Base-by-base conservation (phyloP, 2,797 vertebrate species). In the Graptemys geographica region DNA sequence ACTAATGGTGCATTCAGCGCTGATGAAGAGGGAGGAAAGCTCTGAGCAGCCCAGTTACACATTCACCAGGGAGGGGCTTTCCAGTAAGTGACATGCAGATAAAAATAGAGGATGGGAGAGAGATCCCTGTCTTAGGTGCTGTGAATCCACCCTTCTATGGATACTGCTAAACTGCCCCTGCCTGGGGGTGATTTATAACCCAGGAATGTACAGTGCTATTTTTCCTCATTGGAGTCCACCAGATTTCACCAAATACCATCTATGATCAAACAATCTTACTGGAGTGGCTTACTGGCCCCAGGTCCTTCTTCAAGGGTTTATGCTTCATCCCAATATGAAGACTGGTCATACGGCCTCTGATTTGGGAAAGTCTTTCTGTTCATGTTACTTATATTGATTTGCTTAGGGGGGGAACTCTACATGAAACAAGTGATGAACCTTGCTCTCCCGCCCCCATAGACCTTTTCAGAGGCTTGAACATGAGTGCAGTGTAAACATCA, bases 1-100 rank as follows among this genome's bases (percentile, higher is more conserved):
- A 10, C 23, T 0, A 4, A 2, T 0, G 47, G 21, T 1, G 47
- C 27, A 15, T 4, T 0, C 12, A 86, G 86, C 49, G 1, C 0
- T 87, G 72, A 84, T 74, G 93, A 96, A 5, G 81, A 80, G 8
- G 28, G 4, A 15, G 33, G 28, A 18, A 10, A 81, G 55, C 2
- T 96, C 89, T 97, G 96, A 91, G 25, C 95, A 41, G 8, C 37
- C 47, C 12, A 0, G 62, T 41, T 18, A 37, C 0, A 0, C 1
- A 78, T 53, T 85, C 31, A 0, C 8, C 1, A 1, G 84, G 88
- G 59, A 59, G 2, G 1, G 1, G 0, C 5, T 41, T 62, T 41
- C 86, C 94, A 89, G 81, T 44, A 84, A 79, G 76, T 2, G 72
- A 82, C 55, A 0, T 37, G 1, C 2, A 0, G 2, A 19, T 88